Percentiles rank a stretch among this genome's conserved stretches.
These are phyloP conservation scores for Spialia ferax DNA, from an alignment of 2,888 invertebrate genomes.

Conservation along the genomic window DNA sequence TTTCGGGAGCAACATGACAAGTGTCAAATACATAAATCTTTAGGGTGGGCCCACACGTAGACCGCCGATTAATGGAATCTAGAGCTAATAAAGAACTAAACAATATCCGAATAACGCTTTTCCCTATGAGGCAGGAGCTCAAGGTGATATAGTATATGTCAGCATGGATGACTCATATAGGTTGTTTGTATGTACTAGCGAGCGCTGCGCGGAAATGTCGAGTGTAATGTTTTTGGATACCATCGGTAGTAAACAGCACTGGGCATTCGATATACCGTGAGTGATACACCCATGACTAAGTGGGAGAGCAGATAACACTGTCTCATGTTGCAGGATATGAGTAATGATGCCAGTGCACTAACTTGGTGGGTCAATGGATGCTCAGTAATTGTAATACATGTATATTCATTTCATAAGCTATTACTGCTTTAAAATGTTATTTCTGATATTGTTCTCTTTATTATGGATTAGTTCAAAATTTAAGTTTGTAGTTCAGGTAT, in stretches of 20 bases:
- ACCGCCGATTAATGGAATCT: slow-evolving; percentile 55
- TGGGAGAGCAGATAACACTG: slow-evolving; percentile 43
- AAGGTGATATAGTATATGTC: slow-evolving; percentile 77
- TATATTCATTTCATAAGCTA: too few relatives aligned
- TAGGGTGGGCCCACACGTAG: slow-evolving; percentile 86
- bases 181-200: slow-evolving; percentile 70
- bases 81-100: slow-evolving; percentile 44
- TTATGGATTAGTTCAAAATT: neutral
- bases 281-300: slow-evolving; percentile 42
- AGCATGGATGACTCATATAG: slow-evolving; percentile 76
- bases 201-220: slow-evolving; percentile 74
- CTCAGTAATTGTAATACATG: slow-evolving; percentile 14
- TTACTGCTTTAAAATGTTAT: too few relatives aligned
- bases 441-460: neutral
- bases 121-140: slow-evolving; percentile 59
- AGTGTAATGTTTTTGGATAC: slow-evolving; percentile 75
- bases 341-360: slow-evolving; percentile 46
- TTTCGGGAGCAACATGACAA: slow-evolving; percentile 73
- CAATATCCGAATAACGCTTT: slow-evolving; percentile 52
- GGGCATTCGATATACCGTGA: slow-evolving; percentile 50
- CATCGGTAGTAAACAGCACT: slow-evolving; percentile 68
- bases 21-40: slow-evolving; percentile 70
- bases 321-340: slow-evolving; percentile 55
- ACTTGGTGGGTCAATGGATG: slow-evolving; percentile 38
- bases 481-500: neutral